These are phyloP conservation scores for Fopius arisanus DNA, from an alignment of 1,140 invertebrate genomes.

Conservation along the genomic window DNA sequence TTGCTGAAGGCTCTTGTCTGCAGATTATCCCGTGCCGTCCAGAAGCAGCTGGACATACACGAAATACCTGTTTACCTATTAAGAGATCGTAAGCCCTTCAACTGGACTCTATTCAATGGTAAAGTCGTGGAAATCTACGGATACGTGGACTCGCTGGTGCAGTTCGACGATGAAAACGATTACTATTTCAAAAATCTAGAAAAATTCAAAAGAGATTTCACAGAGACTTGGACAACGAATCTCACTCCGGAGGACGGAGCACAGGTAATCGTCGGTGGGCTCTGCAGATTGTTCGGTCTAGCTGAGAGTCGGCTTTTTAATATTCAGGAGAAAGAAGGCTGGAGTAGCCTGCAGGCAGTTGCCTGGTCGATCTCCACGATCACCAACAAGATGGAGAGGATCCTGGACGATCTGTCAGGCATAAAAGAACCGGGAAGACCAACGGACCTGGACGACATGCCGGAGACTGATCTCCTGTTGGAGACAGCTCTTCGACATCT, in stretches of 20 bases:
- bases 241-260: slow-evolving; percentile 38
- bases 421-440: slow-evolving; percentile 39
- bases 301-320: slow-evolving; percentile 52
- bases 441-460: slow-evolving; percentile 42
- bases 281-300: slow-evolving; percentile 53
- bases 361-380: slow-evolving; percentile 47
- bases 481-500: slow-evolving; percentile 46
- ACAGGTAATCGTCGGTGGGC: slow-evolving; percentile 55
- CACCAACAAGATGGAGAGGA: slow-evolving; percentile 47
- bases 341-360: slow-evolving; percentile 46
- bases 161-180: slow-evolving; percentile 37
- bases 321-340: slow-evolving; percentile 37
- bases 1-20: slow-evolving; percentile 51
- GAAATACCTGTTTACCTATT: slow-evolving; percentile 34
- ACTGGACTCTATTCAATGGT: slow-evolving; percentile 55
- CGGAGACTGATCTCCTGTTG: slow-evolving; percentile 47
- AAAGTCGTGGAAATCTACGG: slow-evolving; percentile 51
- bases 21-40: slow-evolving; percentile 43
- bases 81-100: slow-evolving; percentile 36
- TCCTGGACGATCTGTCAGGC: slow-evolving; percentile 46
- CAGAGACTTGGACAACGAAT: slow-evolving; percentile 42
- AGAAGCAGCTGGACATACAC: slow-evolving; percentile 47
- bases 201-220: slow-evolving; percentile 40
- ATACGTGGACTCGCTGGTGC: slow-evolving; percentile 49
- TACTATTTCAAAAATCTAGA: slow-evolving; percentile 35